Evolutionary conservation across 2,888 invertebrate species (phyloP).

Genomic region (Drosophila nr. perissopoda): DNA sequence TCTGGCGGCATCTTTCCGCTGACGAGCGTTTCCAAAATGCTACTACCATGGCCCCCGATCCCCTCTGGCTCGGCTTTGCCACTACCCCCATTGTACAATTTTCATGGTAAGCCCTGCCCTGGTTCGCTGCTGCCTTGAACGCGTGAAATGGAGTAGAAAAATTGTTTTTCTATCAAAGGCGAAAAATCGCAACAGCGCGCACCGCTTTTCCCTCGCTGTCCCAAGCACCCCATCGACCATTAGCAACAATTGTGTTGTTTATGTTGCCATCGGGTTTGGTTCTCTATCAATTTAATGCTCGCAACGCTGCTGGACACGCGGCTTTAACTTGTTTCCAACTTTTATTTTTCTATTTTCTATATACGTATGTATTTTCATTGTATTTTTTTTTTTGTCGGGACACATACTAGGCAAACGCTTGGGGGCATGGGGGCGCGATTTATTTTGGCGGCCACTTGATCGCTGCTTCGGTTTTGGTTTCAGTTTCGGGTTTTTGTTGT

Average conservation of each 20-base stretch:
- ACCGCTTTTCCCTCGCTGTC: conserved; percentile 6
- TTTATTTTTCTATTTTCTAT: conserved; percentile 13
- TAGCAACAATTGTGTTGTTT: conserved; percentile 52
- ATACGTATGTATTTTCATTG: conserved; percentile 15
- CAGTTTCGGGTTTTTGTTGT: conserved; percentile 39
- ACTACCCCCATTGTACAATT: neutral
- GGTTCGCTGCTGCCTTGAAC: conserved; percentile 69
- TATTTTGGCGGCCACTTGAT: conserved; percentile 49
- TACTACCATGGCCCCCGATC: neutral
- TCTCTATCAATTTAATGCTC: conserved; percentile 72
- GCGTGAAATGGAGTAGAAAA: conserved; percentile 82
- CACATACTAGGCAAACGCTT: neutral
- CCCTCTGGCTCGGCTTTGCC: neutral
- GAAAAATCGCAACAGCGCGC: conserved; percentile 65
- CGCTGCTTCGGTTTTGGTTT: conserved; percentile 48
- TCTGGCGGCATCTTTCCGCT: conserved; percentile 76
- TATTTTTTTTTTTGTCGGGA: conserved; percentile 14
- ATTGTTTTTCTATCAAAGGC: conserved; percentile 79
- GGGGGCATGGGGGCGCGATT: neutral
- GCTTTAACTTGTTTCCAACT: conserved; percentile 61
- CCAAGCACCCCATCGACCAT: conserved; percentile 15
- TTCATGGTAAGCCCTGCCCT: conserved; percentile 34
- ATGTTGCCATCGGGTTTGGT: conserved; percentile 42
- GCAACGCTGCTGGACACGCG: conserved; percentile 66
- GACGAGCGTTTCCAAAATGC: conserved; percentile 47